A percentile compares a stretch with the other conserved stretches of the same genome.
These are phyloP conservation scores for Polyploca ridens DNA, from an alignment of 2,888 invertebrate species.

Conservation along the genomic window DNA sequence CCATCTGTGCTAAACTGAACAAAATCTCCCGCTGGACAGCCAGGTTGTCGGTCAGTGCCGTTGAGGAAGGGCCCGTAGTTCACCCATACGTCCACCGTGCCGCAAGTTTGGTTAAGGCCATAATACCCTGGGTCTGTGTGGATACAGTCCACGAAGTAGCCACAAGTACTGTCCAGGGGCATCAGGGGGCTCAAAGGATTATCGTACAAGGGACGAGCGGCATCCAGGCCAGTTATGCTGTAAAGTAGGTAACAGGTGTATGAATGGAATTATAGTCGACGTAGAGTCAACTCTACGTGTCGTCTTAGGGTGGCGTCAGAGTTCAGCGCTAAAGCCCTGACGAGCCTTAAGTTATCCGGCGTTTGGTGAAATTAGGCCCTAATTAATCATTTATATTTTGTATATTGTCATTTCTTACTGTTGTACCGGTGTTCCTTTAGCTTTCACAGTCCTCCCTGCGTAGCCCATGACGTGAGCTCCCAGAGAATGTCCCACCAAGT, in stretches of 20 bases:
- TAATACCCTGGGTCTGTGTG: constrained; percentile 83
- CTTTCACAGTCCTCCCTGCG: constrained; percentile 31
- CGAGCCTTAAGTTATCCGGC: too few species aligned
- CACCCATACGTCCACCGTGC: constrained; percentile 76
- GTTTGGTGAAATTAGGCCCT: too few species aligned
- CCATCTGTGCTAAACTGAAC: constrained; percentile 18
- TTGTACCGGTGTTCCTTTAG: constrained; percentile 24
- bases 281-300: too few species aligned
- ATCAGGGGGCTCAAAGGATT: not conserved
- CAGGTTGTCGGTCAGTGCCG: constrained; percentile 25
- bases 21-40: constrained; percentile 22
- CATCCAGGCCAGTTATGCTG: constrained; percentile 7
- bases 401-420: constrained; percentile 20
- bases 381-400: not conserved
- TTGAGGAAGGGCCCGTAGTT: constrained; percentile 56
- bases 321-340: too few species aligned
- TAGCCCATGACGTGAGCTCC: constrained; percentile 57
- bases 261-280: not conserved
- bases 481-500: constrained; percentile 58
- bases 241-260: not conserved
- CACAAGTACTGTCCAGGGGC: constrained; percentile 59
- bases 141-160: constrained; percentile 79
- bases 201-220: not conserved
- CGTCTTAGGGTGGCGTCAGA: too few species aligned
- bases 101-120: constrained; percentile 64